phyloP scores from a whole-genome alignment of 2,888 invertebrate genomes.

The Tipula vernalis region DNA sequence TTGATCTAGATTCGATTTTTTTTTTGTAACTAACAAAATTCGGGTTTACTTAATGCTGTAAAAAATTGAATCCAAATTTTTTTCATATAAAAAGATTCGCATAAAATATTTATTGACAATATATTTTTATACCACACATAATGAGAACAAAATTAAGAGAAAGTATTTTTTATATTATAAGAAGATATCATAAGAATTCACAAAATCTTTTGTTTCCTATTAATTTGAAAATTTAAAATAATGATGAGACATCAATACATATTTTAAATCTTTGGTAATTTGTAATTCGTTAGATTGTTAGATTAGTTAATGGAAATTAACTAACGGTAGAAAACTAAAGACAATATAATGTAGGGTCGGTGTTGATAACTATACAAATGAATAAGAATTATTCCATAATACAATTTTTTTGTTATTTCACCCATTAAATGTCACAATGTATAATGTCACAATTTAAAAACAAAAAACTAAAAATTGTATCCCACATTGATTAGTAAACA shows the following conservation, averaged over 20 bases:
- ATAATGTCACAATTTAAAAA: no score
- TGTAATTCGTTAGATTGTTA: neutral
- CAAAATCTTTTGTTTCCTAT: neutral
- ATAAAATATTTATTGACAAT: neutral
- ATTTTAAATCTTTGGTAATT: neutral
- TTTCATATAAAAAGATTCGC: neutral
- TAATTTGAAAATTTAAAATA: neutral
- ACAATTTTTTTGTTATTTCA: no score
- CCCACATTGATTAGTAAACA: no score
- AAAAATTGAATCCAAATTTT: no score
- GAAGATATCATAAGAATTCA: neutral
- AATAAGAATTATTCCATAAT: no score
- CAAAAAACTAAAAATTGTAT: no score
- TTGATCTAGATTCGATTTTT: no score
- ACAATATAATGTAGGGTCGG: neutral
- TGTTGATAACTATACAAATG: no score
- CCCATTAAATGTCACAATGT: no score
- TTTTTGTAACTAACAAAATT: neutral
- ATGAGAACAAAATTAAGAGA: neutral
- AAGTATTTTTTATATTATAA: neutral
- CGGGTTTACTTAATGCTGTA: neutral
- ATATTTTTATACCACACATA: no score
- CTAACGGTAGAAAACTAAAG: neutral
- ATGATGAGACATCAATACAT: neutral
- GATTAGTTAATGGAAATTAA: neutral